phyloP scores from a whole-genome alignment of 2,888 invertebrate species.

The Hemicrepidius hirtus region DNA sequence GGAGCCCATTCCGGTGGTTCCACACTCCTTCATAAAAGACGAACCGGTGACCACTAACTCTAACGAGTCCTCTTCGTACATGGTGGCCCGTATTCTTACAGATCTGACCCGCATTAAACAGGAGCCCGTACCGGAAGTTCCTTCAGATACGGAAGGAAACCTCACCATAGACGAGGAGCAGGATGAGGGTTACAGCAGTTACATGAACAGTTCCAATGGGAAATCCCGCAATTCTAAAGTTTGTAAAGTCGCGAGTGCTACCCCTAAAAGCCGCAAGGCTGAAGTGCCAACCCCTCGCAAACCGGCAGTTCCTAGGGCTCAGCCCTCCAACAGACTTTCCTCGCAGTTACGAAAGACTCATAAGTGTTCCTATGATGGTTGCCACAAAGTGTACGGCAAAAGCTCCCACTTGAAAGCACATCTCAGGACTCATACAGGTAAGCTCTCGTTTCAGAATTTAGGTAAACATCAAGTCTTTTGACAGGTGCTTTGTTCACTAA shows the following conservation, averaged over 20 bases:
- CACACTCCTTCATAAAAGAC: conserved; percentile 60
- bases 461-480: background rate
- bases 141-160: conserved; percentile 66
- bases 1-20: conserved; percentile 64
- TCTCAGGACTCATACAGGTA: conserved; percentile 79
- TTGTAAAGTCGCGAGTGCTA: conserved; percentile 51
- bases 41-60: conserved; percentile 58
- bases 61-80: conserved; percentile 72
- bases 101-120: conserved; percentile 76
- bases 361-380: conserved; percentile 76
- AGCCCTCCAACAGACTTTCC: conserved; percentile 57
- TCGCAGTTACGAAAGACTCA: conserved; percentile 73
- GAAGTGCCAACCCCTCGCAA: conserved; percentile 55
- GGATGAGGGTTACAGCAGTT: conserved; percentile 63
- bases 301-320: conserved; percentile 58
- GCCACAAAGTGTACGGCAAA: conserved; percentile 79
- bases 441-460: conserved; percentile 50
- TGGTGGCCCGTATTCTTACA: conserved; percentile 78
- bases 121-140: conserved; percentile 74
- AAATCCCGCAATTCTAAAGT: conserved; percentile 44
- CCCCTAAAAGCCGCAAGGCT: conserved; percentile 46
- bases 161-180: conserved; percentile 66
- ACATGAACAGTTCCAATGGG: conserved; percentile 58
- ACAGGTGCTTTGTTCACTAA: conserved; percentile 8
- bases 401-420: conserved; percentile 81